Percentiles rank a stretch among this genome's conserved stretches.
Conservation (phyloP, 2,113 vertebrate species). For the Melierax canorus region DNA sequence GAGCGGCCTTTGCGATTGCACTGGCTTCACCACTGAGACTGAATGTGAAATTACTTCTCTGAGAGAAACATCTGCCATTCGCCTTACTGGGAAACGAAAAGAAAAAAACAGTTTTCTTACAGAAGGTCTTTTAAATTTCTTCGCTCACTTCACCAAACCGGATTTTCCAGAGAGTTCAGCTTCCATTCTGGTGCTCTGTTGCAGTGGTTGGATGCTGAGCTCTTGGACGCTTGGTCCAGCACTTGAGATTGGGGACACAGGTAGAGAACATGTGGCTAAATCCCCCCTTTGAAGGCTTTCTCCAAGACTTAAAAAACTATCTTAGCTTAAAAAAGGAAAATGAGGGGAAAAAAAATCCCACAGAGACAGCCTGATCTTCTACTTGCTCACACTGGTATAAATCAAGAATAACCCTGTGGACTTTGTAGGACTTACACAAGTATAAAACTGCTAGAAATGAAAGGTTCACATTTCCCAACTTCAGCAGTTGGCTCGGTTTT, state of each 20-base stretch:
- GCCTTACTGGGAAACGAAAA: not conserved
- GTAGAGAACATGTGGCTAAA: not conserved
- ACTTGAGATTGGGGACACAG: not conserved
- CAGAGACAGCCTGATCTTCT: conserved; percentile 43
- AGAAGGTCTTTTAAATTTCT: not conserved
- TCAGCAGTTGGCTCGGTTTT: conserved; percentile 28
- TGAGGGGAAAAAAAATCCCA: conserved; percentile 20
- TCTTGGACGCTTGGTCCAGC: not conserved
- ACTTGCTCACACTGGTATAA: conserved; percentile 45
- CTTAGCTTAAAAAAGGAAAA: conserved; percentile 39
- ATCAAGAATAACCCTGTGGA: conserved; percentile 43
- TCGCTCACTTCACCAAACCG: not conserved
- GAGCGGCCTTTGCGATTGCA: not conserved
- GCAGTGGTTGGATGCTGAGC: not conserved
- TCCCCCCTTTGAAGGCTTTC: conserved; percentile 33
- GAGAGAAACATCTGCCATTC: not conserved
- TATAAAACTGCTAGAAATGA: conserved; percentile 57
- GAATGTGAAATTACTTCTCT: not conserved
- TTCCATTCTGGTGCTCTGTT: not conserved
- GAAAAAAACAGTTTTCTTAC: not conserved
- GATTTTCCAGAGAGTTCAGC: not conserved
- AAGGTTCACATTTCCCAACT: conserved; percentile 50
- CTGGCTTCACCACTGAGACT: not conserved
- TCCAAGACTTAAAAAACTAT: conserved; percentile 33
- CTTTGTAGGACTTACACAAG: conserved; percentile 46